Conservation (phyloP, 2,888 invertebrate genomes). For the Sycophila texana region DNA sequence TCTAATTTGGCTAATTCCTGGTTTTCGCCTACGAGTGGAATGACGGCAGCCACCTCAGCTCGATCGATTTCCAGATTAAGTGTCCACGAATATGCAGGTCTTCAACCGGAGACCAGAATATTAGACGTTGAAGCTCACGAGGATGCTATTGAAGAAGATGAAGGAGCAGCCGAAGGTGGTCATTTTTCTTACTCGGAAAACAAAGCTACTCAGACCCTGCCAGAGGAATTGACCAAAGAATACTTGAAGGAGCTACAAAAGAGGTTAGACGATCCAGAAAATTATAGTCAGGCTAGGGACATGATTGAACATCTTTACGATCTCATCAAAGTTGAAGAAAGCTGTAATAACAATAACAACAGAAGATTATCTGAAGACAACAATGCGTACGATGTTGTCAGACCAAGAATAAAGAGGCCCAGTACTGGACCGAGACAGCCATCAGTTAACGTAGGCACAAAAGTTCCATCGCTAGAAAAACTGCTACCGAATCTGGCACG, state of each 20-base stretch:
- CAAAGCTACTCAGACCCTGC: conserved; percentile 84
- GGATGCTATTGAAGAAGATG: conserved; percentile 60
- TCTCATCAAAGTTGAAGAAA: conserved; percentile 84
- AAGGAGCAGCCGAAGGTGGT: conserved; percentile 71
- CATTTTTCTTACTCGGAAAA: conserved; percentile 76
- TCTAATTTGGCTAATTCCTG: conserved; percentile 68
- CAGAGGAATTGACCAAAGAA: conserved; percentile 86
- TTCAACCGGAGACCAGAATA: conserved; percentile 79
- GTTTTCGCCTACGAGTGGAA: conserved; percentile 69
- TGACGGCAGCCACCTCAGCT: conserved; percentile 78
- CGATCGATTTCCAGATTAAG: conserved; percentile 80
- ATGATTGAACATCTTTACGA: conserved; percentile 87
- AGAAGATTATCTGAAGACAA: conserved; percentile 58
- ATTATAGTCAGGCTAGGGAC: conserved; percentile 85
- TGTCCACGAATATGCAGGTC: conserved; percentile 81
- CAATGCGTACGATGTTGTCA: conserved; percentile 82
- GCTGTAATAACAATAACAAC: conserved; percentile 79
- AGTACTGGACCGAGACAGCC: conserved; percentile 71
- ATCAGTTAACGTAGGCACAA: conserved; percentile 79
- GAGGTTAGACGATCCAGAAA: conserved; percentile 83
- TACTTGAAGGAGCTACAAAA: conserved; percentile 82
- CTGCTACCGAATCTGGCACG: conserved; percentile 76
- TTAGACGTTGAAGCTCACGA: conserved; percentile 75
- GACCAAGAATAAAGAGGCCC: conserved; percentile 71
- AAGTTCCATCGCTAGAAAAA: conserved; percentile 79